phyloP scores from a whole-genome alignment of 2,888 invertebrate genomes.

The Meta bourneti region DNA sequence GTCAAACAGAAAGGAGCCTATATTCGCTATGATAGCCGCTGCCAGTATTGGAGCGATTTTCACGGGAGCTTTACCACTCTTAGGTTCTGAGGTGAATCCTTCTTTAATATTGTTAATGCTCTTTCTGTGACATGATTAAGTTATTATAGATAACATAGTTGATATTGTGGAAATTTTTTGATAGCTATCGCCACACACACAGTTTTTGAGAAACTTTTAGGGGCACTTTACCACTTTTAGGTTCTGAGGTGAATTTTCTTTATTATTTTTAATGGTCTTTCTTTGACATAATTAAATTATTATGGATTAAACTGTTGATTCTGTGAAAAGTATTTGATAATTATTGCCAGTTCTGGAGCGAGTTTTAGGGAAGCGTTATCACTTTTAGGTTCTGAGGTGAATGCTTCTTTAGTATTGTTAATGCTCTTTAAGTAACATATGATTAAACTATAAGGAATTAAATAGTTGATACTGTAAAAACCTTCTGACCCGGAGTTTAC shows the following conservation, averaged over 20 bases:
- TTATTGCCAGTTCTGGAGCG: too few relatives aligned
- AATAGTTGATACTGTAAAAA: background rate
- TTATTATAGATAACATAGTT: background rate
- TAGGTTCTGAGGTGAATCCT: background rate
- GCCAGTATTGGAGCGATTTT: slow-evolving; percentile 83
- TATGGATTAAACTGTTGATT: too few relatives aligned
- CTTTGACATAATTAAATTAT: too few relatives aligned
- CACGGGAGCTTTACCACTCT: slow-evolving; percentile 80
- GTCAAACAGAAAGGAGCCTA: slow-evolving; percentile 82
- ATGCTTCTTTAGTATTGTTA: background rate
- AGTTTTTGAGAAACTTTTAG: too few relatives aligned
- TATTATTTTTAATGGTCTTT: too few relatives aligned
- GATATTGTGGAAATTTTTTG: too few relatives aligned
- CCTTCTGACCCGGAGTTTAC: background rate
- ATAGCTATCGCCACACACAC: too few relatives aligned
- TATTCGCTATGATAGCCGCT: slow-evolving; percentile 83
- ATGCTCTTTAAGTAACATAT: background rate
- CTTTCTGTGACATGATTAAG: background rate
- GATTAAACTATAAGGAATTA: background rate
- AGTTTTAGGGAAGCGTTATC: background rate
- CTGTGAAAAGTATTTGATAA: too few relatives aligned
- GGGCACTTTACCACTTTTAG: too few relatives aligned
- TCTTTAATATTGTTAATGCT: background rate
- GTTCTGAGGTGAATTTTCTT: too few relatives aligned
- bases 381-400: background rate